phyloP scores from a whole-genome alignment of 2,113 vertebrate species.

The Ia io region DNA sequence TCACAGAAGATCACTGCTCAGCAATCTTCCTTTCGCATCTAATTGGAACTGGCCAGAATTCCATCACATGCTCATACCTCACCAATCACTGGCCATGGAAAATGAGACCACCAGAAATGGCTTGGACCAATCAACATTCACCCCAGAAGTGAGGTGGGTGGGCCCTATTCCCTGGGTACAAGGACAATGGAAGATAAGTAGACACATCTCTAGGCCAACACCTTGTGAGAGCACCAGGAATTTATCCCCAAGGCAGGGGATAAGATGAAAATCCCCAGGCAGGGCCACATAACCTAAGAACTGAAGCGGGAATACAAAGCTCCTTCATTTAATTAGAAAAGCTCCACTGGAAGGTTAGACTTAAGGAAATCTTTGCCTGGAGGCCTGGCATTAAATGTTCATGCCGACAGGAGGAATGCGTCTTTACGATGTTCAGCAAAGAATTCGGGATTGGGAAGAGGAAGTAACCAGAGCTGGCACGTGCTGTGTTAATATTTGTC shows the following conservation, averaged over 20 bases:
- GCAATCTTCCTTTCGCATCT: neutral
- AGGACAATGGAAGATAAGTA: neutral
- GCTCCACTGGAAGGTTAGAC: neutral
- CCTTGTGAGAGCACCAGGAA: neutral
- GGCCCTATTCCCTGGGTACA: neutral
- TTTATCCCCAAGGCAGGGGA: neutral
- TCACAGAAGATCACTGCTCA: neutral
- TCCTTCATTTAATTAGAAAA: neutral
- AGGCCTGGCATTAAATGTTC: neutral
- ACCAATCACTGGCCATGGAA: neutral
- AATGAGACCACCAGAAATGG: neutral
- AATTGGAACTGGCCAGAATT: neutral
- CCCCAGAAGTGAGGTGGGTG: neutral
- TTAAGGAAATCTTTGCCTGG: neutral
- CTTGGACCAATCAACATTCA: neutral
- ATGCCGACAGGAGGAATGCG: neutral
- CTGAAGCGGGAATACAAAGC: neutral
- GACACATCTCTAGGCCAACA: neutral
- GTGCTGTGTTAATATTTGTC: neutral
- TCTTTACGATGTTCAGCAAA: neutral
- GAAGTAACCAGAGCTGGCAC: neutral
- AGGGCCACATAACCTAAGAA: neutral
- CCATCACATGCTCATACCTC: neutral
- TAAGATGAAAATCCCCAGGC: neutral
- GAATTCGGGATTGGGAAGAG: neutral